Evolutionary conservation across 1,140 invertebrate species (phyloP), one percentile per base, ranked within the genome.

Genomic region (Spodoptera litura): DNA sequence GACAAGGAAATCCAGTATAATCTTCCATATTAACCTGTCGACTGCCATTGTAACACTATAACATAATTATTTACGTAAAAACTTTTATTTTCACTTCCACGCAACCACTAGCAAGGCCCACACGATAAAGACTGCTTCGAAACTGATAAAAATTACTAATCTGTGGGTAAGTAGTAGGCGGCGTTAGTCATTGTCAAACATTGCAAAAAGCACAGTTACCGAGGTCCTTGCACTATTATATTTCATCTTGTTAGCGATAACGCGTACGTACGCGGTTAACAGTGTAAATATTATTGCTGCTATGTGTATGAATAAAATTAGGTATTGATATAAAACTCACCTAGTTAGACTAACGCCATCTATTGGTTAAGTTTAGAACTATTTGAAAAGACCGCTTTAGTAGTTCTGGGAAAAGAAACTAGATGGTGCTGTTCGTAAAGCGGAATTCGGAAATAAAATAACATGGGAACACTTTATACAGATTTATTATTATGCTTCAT

Each of bases 401-500:
- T 38, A 35, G 9, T 64, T 38, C 58, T 10, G 4, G 4, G 2
- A 6, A 0, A 4, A 6, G 13, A 20, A 8, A 15, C 15, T 38
- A 75, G 73, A 64, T 75, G 73, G 73, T 58, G 49, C 25, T 75
- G 25, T 51, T 31, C 0, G 2, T 6, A 15, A 5, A 15, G 0
- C 4, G 31, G n/a, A 2, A 20, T 20, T 20, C 3, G 12, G 15
- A 51, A 66, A 59, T 59, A 12, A 44, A 25, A 58, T 9, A 55
- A 51, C 20, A 52, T 52, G 44, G 68, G 53, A 75, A 77, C 53
- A 68, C 74, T 66, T 77, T 77, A 66, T 77, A 77, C 61, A 77
- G 51, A 77, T 77, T 92, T 92, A 92, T 92, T 92, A 91, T 91
- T 92, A 91, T 92, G 88, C 91, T 81, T 89, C 83, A 80, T 78